phyloP scores from a whole-genome alignment of 2,888 invertebrate genomes.

The Eubasilissa splendida region DNA sequence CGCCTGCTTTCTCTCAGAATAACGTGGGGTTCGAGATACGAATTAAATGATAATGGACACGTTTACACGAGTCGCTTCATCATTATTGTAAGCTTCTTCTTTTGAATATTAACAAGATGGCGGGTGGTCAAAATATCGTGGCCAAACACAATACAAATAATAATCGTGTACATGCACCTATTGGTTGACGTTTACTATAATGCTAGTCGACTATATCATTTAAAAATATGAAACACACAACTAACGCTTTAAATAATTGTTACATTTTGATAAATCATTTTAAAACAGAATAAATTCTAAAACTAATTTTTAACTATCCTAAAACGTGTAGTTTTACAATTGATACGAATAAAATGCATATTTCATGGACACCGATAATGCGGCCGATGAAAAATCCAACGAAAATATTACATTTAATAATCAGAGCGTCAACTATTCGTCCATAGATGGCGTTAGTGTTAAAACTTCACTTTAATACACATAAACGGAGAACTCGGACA shows the following conservation, averaged over 20 bases:
- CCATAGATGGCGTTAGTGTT: conserved; percentile 43
- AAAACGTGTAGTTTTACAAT: too few species aligned
- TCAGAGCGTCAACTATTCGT: conserved; percentile 18
- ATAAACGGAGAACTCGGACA: too few species aligned
- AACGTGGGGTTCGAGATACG: conserved; percentile 39
- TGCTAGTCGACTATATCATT: neutral
- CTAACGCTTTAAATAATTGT: too few species aligned
- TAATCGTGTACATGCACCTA: neutral
- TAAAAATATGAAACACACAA: too few species aligned
- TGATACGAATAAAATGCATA: too few species aligned
- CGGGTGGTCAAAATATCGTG: conserved; percentile 32
- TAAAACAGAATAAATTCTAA: too few species aligned
- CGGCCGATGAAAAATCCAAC: too few species aligned
- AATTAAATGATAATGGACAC: conserved; percentile 49
- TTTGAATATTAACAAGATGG: conserved; percentile 30
- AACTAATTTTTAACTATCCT: too few species aligned
- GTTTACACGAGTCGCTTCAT: conserved; percentile 46
- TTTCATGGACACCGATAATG: too few species aligned
- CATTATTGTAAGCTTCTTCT: conserved; percentile 37
- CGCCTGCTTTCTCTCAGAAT: conserved; percentile 28
- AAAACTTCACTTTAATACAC: neutral
- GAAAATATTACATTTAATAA: too few species aligned
- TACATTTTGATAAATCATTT: too few species aligned
- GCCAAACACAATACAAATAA: neutral
- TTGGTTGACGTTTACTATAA: neutral